Evolutionary conservation across 2,113 vertebrate species (phyloP).

Genomic region (Pomatorhinus ruficollis): DNA sequence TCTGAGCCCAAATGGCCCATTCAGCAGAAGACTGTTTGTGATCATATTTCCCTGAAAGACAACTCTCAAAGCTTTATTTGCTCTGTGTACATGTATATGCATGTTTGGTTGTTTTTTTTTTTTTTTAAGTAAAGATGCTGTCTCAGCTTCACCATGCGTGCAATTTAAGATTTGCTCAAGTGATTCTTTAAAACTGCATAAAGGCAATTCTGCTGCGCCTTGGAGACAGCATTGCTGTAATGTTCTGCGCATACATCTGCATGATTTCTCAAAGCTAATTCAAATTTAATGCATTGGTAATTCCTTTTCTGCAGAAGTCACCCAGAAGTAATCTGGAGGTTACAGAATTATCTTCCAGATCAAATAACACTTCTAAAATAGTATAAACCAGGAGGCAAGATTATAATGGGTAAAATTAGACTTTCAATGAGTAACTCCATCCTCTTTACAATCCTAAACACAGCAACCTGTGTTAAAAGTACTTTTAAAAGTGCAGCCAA

Average conservation of each 20-base stretch:
- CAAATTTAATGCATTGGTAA: conserved; percentile 83
- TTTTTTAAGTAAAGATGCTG: conserved; percentile 65
- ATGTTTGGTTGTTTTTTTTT: background rate
- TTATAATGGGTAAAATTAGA: conserved; percentile 63
- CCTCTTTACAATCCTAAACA: conserved; percentile 37
- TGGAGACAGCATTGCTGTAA: conserved; percentile 74
- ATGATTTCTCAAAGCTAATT: conserved; percentile 81
- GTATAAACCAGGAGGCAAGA: conserved; percentile 63
- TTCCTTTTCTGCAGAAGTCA: conserved; percentile 73
- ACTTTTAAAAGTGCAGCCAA: conserved; percentile 33
- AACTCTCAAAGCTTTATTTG: conserved; percentile 59
- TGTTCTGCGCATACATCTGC: conserved; percentile 79
- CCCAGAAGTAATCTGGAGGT: conserved; percentile 78
- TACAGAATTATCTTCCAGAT: conserved; percentile 74
- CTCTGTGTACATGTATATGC: background rate
- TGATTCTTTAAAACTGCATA: conserved; percentile 80
- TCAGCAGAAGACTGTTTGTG: conserved; percentile 57
- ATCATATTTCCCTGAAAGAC: conserved; percentile 68
- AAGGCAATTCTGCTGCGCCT: conserved; percentile 76
- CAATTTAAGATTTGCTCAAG: conserved; percentile 78
- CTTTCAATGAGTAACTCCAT: conserved; percentile 50
- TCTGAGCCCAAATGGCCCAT: conserved; percentile 63
- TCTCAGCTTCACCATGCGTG: conserved; percentile 75
- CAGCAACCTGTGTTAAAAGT: conserved; percentile 26
- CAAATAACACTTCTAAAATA: conserved; percentile 71